Conservation (phyloP, 1,140 invertebrate species). For the Papilio helenus region DNA sequence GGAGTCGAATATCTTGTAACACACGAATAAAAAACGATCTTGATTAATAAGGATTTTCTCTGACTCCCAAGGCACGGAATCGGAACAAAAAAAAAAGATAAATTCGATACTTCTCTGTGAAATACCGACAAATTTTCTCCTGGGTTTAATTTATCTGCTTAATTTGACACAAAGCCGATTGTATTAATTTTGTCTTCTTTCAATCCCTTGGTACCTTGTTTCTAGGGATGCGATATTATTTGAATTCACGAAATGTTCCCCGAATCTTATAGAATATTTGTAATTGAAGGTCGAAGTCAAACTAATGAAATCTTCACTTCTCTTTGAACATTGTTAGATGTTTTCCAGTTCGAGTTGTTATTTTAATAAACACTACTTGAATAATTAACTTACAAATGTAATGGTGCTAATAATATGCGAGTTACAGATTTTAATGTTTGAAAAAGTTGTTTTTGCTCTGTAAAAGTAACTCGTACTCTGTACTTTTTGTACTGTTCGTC, state of each 20-base stretch:
- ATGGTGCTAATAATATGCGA: too few relatives aligned
- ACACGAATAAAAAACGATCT: conserved; percentile 13
- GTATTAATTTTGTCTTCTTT: conserved; percentile 29
- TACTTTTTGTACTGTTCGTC: too few relatives aligned
- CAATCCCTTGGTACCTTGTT: conserved; percentile 17
- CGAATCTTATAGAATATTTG: neutral
- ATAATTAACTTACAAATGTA: too few relatives aligned
- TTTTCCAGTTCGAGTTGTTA: too few relatives aligned
- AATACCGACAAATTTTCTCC: conserved; percentile 24
- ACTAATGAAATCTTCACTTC: neutral
- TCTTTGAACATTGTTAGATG: neutral
- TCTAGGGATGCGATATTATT: neutral
- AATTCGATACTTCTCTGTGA: conserved; percentile 22
- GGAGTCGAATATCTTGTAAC: neutral
- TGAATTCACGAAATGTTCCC: neutral
- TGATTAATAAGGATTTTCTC: conserved; percentile 15
- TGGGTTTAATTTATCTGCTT: conserved; percentile 27
- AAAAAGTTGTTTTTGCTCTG: too few relatives aligned
- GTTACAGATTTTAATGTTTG: too few relatives aligned
- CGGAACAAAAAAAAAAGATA: conserved; percentile 21
- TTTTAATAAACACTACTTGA: too few relatives aligned
- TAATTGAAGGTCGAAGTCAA: neutral
- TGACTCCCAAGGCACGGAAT: neutral
- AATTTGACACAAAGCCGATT: conserved; percentile 19
- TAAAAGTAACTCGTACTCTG: too few relatives aligned